Conservation (phyloP, 1,140 invertebrate genomes). For the Bombyx mandarina region DNA sequence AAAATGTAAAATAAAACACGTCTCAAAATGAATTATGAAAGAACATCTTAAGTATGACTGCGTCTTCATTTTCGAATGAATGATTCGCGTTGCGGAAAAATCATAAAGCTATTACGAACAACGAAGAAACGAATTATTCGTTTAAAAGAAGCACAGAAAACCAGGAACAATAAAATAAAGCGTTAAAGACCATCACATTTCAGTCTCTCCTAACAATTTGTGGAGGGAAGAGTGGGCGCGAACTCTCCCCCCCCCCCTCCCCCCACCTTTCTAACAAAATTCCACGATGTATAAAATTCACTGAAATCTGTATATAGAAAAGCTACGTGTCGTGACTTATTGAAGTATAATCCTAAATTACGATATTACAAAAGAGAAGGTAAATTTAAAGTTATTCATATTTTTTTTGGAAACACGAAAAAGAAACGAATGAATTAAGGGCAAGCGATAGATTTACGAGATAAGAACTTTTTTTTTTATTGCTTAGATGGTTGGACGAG, state of each 20-base stretch:
- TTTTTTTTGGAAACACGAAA: too few relatives aligned
- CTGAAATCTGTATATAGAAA: conserved; percentile 22
- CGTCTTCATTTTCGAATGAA: neutral
- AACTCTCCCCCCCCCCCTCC: conserved; percentile 15
- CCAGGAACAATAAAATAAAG: conserved; percentile 23
- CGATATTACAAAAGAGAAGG: too few relatives aligned
- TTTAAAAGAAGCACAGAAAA: conserved; percentile 10
- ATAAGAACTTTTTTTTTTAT: too few relatives aligned
- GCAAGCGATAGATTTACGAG: too few relatives aligned
- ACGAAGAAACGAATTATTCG: neutral
- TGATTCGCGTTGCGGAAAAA: neutral
- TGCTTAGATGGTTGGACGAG: too few relatives aligned
- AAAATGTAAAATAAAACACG: too few relatives aligned
- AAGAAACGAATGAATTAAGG: too few relatives aligned
- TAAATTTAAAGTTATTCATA: too few relatives aligned
- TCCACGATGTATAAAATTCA: conserved; percentile 47
- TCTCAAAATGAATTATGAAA: too few relatives aligned
- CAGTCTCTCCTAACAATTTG: conserved; percentile 6
- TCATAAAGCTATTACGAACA: neutral
- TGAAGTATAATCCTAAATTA: too few relatives aligned
- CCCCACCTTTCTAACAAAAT: conserved; percentile 47
- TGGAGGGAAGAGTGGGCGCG: conserved; percentile 18
- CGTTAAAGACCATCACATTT: conserved; percentile 24
- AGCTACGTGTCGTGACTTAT: too few relatives aligned
- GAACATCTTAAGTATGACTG: too few relatives aligned